Percentiles rank a stretch among this genome's conserved stretches.
These are phyloP conservation scores for Donacobius atricapilla DNA, from an alignment of 2,113 vertebrate genomes.

Conservation along the genomic window DNA sequence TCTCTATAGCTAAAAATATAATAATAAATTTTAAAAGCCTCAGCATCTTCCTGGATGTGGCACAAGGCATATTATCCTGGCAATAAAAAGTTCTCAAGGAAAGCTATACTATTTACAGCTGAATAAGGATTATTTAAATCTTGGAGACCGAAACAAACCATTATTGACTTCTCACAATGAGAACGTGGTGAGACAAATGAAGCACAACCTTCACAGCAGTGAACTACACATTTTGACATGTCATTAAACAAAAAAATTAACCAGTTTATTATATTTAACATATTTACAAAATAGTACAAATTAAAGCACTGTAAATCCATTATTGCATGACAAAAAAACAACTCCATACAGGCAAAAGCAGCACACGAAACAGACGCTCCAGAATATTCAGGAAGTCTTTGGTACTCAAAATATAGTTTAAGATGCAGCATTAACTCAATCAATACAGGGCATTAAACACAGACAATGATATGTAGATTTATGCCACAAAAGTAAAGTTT, in stretches of 20 bases:
- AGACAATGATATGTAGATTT: neutral
- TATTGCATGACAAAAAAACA: neutral
- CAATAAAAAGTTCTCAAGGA: neutral
- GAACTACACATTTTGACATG: neutral
- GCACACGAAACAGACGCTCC: conserved; percentile 15
- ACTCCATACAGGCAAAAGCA: conserved; percentile 30
- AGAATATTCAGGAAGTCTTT: conserved; percentile 54
- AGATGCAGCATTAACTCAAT: conserved; percentile 53
- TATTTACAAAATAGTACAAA: conserved; percentile 70
- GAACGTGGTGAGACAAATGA: neutral
- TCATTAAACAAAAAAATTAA: conserved; percentile 49
- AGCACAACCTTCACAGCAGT: neutral
- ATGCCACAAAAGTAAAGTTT: neutral
- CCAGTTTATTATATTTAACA: conserved; percentile 69
- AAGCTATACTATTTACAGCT: neutral
- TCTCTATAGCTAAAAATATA: neutral
- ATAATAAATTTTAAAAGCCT: accelerated
- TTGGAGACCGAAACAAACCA: neutral
- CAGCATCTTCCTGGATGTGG: neutral
- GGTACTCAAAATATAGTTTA: conserved; percentile 53
- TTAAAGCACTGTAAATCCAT: conserved; percentile 32
- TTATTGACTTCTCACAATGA: neutral
- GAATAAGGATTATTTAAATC: neutral
- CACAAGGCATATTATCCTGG: neutral
- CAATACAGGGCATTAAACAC: conserved; percentile 36